Base-by-base conservation (phyloP, 1,140 invertebrate genomes). In the Drosophila nannoptera region DNA sequence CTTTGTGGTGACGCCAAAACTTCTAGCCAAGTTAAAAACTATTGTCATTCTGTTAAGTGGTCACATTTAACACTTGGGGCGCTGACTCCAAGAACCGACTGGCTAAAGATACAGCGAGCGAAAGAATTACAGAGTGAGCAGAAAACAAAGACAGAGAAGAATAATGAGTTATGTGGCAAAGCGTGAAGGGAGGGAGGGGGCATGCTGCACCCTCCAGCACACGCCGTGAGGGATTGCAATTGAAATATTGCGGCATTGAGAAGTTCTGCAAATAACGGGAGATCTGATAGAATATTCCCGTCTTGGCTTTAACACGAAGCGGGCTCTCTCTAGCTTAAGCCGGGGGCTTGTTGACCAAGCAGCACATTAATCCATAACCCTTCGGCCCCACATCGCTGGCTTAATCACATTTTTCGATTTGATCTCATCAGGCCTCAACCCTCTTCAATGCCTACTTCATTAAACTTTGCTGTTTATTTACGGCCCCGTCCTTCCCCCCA, bases 21-120 rank as follows among this genome's bases (percentile, higher is more conserved):
- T 86, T 86, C 81, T 86, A 87, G 81, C 81, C 81, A 86, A 86
- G 82, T 82, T 86, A 81, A 87, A 86, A 86, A 86, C 82, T 86
- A 86, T 86, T 87, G 81, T 82, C 81, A 86, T 86, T 86, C 82
- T 86, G 82, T 86, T 86, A 86, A 86, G 81, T 86, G 81, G 81
- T 86, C 81, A 81, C 81, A 86, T 86, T 87, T 86, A 86, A 87
- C 81, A 86, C 81, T 87, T 87, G 74, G 77, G 72, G 65, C 62
- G 63, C 76, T 80, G 75, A 67, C 73, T 78, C 58, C 36, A n/a
- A 63, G 49, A 49, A 64, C 60, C 54, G 38, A 35, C 67, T 36
- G 7, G 49, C 11, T 42, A 59, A 14, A 53, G 35, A 68, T 56
- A 63, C 69, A 55, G 68, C 45, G 32, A 69, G 29, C 53, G 35